A percentile compares a stretch with the other conserved stretches of the same genome.
Evolutionary conservation across 2,888 invertebrate species (phyloP).

Genomic region (Harpagoxenus sublaevis): DNA sequence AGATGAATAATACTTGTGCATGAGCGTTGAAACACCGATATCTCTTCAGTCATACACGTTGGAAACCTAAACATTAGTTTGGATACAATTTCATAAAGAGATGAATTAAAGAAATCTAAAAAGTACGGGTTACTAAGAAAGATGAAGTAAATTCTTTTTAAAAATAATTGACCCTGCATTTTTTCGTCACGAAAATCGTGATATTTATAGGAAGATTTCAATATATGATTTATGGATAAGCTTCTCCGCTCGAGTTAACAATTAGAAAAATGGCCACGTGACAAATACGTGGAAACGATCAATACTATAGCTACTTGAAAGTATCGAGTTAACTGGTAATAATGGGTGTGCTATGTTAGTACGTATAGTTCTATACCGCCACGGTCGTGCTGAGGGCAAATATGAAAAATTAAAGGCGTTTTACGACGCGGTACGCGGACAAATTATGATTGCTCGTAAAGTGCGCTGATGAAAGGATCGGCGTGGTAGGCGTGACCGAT

Average conservation of each 20-base stretch:
- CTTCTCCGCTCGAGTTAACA: not conserved
- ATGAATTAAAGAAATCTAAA: not conserved
- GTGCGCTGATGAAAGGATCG: constrained; percentile 33
- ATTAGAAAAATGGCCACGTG: not conserved
- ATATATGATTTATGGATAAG: not conserved
- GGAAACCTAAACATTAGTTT: not conserved
- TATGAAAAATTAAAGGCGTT: constrained; percentile 44
- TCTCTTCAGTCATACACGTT: no score
- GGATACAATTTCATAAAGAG: no score
- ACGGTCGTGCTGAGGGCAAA: not conserved
- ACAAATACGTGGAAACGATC: constrained; percentile 3
- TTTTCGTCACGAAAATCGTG: not conserved
- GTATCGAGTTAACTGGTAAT: constrained; percentile 18
- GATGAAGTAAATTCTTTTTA: not conserved
- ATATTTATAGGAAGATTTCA: not conserved
- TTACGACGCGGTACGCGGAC: constrained; percentile 34
- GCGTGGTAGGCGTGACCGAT: not conserved
- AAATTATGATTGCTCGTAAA: constrained; percentile 47
- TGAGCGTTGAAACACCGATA: not conserved
- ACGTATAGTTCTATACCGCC: not conserved
- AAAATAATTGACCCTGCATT: not conserved
- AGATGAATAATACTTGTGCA: not conserved
- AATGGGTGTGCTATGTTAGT: constrained; percentile 1
- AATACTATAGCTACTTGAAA: not conserved
- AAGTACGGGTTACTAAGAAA: not conserved